Evolutionary conservation across 1,140 invertebrate genomes (phyloP).

Genomic region (Drosophila gunungcola): DNA sequence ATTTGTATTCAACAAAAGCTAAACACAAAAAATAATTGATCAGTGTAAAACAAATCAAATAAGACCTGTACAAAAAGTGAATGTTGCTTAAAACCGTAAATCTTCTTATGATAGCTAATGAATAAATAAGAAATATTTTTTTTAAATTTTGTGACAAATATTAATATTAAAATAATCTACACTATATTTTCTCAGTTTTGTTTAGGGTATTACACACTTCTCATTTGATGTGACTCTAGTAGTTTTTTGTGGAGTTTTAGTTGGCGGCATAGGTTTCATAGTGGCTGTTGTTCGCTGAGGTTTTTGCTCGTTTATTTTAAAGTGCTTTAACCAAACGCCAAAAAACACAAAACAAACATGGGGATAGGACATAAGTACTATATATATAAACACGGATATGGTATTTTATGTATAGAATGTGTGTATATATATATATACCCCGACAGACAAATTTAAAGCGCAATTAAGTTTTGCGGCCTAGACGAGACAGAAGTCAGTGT

Average conservation of each 20-base stretch:
- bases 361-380: not conserved
- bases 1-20: too few relatives aligned
- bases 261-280: conserved; percentile 35
- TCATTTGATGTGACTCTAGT: not conserved
- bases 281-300: conserved; percentile 35
- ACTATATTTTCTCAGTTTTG: not conserved
- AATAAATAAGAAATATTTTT: too few relatives aligned
- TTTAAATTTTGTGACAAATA: too few relatives aligned
- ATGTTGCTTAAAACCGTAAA: too few relatives aligned
- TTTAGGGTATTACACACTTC: conserved; percentile 1
- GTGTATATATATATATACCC: not conserved
- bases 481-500: conserved; percentile 43
- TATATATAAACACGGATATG: conserved; percentile 1
- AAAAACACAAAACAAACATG: conserved; percentile 52
- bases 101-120: too few relatives aligned
- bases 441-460: conserved; percentile 50
- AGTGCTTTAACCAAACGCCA: conserved; percentile 42
- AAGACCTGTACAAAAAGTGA: too few relatives aligned
- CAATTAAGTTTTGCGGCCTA: conserved; percentile 61
- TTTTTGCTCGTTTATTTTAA: conserved; percentile 44
- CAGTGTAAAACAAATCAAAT: too few relatives aligned
- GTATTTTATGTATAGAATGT: not conserved
- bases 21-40: too few relatives aligned
- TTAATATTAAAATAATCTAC: too few relatives aligned
- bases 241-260: conserved; percentile 7